These are phyloP conservation scores for Drosophila siamana DNA, from an alignment of 2,888 invertebrate genomes.

Conservation along the genomic window DNA sequence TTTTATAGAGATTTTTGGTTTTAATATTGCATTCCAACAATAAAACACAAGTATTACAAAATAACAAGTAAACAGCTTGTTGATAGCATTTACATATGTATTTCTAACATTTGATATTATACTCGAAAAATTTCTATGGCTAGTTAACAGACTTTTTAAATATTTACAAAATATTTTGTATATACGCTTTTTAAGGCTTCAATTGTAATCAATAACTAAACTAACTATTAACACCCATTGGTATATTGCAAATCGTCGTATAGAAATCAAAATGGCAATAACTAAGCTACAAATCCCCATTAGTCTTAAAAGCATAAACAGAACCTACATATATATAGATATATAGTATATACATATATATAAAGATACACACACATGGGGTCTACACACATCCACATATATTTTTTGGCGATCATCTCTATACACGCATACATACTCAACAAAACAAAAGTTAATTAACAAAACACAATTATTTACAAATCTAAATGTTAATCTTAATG, in stretches of 20 bases:
- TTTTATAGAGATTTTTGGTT: constrained; percentile 47
- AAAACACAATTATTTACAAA: constrained; percentile 75
- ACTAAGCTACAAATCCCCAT: constrained; percentile 71
- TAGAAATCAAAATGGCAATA: constrained; percentile 71
- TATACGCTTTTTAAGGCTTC: constrained; percentile 79
- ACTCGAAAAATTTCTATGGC: constrained; percentile 45
- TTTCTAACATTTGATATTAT: constrained; percentile 45
- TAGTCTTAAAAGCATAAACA: constrained; percentile 55
- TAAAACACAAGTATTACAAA: constrained; percentile 9
- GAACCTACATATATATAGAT: constrained; percentile 28
- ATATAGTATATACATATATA: constrained; percentile 32
- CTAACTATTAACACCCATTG: constrained; percentile 21
- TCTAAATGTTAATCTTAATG: constrained; percentile 77
- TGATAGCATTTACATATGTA: constrained; percentile 55
- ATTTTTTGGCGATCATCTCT: constrained; percentile 73
- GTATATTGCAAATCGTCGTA: constrained; percentile 34
- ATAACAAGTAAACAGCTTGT: constrained; percentile 44
- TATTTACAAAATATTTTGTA: constrained; percentile 81
- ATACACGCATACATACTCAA: constrained; percentile 36
- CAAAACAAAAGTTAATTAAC: constrained; percentile 58
- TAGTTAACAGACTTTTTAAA: constrained; percentile 77
- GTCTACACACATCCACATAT: constrained; percentile 34
- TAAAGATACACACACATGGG: constrained; percentile 26
- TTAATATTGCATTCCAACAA: constrained; percentile 31
- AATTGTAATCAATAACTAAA: constrained; percentile 51